phyloP scores from a whole-genome alignment of 2,797 vertebrate species.

The Tragopan temminckii region DNA sequence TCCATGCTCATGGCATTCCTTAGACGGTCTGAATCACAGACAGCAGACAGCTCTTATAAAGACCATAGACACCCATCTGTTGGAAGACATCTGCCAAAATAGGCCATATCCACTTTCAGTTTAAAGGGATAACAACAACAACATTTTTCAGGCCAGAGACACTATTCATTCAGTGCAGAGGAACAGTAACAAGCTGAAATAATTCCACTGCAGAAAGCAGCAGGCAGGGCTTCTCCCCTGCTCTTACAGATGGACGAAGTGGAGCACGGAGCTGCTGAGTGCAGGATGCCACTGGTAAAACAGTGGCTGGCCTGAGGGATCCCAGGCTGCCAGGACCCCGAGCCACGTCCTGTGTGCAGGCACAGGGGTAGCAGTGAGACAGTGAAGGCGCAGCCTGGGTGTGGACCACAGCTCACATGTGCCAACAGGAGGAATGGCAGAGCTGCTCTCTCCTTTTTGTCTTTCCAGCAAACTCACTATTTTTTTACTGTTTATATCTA shows the following conservation, averaged over 20 bases:
- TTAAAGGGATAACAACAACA: slow-evolving; percentile 49
- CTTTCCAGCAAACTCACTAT: background rate
- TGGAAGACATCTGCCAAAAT: slow-evolving; percentile 21
- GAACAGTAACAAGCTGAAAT: background rate
- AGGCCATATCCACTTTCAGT: slow-evolving; percentile 22
- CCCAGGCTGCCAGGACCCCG: background rate
- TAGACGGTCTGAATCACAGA: slow-evolving; percentile 65
- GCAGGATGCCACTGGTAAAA: background rate
- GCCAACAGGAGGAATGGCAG: background rate
- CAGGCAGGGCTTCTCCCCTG: background rate
- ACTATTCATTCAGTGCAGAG: background rate
- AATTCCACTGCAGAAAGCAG: background rate
- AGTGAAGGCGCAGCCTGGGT: fast-evolving
- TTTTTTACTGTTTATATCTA: fast-evolving
- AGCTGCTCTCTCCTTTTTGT: background rate
- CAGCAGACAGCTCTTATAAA: slow-evolving; percentile 53
- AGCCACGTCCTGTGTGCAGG: background rate
- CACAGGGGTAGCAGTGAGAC: background rate
- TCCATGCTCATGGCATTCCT: slow-evolving; percentile 60
- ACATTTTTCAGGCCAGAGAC: slow-evolving; percentile 45
- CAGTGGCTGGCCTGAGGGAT: background rate
- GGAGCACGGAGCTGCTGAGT: background rate
- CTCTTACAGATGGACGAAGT: background rate
- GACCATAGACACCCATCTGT: slow-evolving; percentile 48
- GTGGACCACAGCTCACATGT: background rate